Conservation (phyloP, 2,888 invertebrate species). For the Ephialtes manifestator region DNA sequence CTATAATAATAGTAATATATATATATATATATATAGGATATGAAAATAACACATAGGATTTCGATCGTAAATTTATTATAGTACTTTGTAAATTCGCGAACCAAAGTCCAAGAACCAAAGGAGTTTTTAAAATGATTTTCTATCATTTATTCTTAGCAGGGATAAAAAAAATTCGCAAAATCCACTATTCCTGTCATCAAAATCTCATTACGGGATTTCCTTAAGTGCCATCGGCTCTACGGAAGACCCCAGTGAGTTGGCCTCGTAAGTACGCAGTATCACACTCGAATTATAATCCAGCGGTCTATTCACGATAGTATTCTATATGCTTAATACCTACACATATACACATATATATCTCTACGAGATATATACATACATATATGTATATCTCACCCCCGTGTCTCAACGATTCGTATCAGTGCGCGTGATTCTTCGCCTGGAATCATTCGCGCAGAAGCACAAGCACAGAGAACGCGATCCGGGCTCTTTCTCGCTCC, state of each 20-base stretch:
- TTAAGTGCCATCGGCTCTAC: background rate
- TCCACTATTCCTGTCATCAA: background rate
- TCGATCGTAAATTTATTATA: too few relatives aligned
- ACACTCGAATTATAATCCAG: background rate
- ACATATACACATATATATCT: too few relatives aligned
- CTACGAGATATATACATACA: too few relatives aligned
- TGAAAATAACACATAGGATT: too few relatives aligned
- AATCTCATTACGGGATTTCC: background rate
- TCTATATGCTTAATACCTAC: too few relatives aligned
- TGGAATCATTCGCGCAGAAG: conserved; percentile 73
- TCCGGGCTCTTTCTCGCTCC: conserved; percentile 22
- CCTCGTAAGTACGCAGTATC: conserved; percentile 4
- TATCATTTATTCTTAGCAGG: too few relatives aligned
- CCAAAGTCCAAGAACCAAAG: too few relatives aligned
- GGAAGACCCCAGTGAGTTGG: background rate
- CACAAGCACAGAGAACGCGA: conserved; percentile 33
- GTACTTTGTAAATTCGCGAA: too few relatives aligned
- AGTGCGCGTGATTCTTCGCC: conserved; percentile 55
- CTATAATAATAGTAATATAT: too few relatives aligned
- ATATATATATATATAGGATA: too few relatives aligned
- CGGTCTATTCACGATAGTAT: background rate
- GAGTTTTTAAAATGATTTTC: too few relatives aligned
- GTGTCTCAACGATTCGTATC: conserved; percentile 54
- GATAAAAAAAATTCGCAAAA: background rate
- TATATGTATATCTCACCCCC: conserved; percentile 3